Evolutionary conservation across 2,888 invertebrate species (phyloP).

Genomic region (Pseudococcus viburni): DNA sequence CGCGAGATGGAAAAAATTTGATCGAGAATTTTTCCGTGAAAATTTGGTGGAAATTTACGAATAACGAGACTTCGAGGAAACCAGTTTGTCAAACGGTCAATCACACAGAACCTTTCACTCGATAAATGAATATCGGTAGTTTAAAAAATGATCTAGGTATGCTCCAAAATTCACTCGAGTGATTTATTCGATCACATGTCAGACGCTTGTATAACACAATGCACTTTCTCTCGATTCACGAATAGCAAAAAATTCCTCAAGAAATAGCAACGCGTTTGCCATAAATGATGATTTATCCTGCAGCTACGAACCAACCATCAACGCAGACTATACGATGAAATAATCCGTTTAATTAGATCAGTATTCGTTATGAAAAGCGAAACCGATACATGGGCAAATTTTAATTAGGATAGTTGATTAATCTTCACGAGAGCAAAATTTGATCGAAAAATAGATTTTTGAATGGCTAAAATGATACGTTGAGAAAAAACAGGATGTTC

Average conservation of each 20-base stretch:
- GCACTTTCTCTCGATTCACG: conserved; percentile 55
- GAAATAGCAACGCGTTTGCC: conserved; percentile 15
- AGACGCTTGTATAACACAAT: conserved; percentile 54
- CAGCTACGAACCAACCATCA: neutral
- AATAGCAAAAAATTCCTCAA: conserved; percentile 37
- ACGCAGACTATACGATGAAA: neutral
- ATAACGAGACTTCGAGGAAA: neutral
- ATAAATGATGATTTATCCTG: conserved; percentile 37
- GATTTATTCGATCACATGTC: conserved; percentile 55
- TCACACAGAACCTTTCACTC: conserved; percentile 15
- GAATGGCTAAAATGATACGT: too few species aligned
- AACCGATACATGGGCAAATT: neutral
- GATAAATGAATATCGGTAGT: neutral
- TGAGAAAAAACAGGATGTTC: too few species aligned
- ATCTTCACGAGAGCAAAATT: too few species aligned
- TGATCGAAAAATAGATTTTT: too few species aligned
- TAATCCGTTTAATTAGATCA: conserved; percentile 42
- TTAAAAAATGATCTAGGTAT: conserved; percentile 23
- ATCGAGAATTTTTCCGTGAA: too few species aligned
- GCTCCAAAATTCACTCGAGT: conserved; percentile 29
- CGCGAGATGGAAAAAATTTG: too few species aligned
- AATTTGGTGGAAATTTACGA: neutral
- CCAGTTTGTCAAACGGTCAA: neutral
- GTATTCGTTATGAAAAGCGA: neutral
- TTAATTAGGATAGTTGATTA: neutral